Evolutionary conservation across 2,888 invertebrate genomes (phyloP).

Genomic region (Ichneumon xanthorius): DNA sequence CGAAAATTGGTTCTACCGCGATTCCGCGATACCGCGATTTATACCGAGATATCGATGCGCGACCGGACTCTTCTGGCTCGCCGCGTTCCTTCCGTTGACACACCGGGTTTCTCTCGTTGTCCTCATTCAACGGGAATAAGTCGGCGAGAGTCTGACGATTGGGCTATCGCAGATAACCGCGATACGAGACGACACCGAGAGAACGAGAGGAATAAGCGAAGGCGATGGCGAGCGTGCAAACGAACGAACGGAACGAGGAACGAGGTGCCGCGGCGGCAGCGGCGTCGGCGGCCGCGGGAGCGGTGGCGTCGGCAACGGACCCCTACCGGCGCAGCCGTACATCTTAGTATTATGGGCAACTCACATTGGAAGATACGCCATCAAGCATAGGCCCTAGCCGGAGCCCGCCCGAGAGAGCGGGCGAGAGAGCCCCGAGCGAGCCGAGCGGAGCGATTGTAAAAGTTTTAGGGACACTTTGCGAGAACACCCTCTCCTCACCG

Average conservation of each 20-base stretch:
- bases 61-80: background rate
- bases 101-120: background rate
- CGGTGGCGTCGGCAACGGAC: slow-evolving; percentile 81
- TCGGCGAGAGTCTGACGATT: background rate
- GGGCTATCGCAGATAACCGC: slow-evolving; percentile 11
- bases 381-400: slow-evolving; percentile 87
- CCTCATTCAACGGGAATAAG: background rate
- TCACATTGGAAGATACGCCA: slow-evolving; percentile 89
- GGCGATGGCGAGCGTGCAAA: slow-evolving; percentile 58
- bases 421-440: slow-evolving; percentile 80
- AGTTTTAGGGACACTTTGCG: slow-evolving; percentile 88
- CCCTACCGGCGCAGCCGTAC: slow-evolving; percentile 88
- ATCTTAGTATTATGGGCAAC: slow-evolving; percentile 88
- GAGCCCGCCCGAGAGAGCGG: slow-evolving; percentile 83
- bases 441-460: slow-evolving; percentile 87
- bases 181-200: slow-evolving; percentile 23
- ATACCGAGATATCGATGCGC: background rate
- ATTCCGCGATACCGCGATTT: slow-evolving; percentile 1
- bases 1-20: background rate
- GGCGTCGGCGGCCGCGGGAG: slow-evolving; percentile 69
- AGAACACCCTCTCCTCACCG: slow-evolving; percentile 82
- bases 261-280: slow-evolving; percentile 52
- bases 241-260: slow-evolving; percentile 59
- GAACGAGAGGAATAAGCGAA: slow-evolving; percentile 54
- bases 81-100: slow-evolving; percentile 17